Conservation (phyloP, 2,888 invertebrate species). For the Amphipoea oculea region DNA sequence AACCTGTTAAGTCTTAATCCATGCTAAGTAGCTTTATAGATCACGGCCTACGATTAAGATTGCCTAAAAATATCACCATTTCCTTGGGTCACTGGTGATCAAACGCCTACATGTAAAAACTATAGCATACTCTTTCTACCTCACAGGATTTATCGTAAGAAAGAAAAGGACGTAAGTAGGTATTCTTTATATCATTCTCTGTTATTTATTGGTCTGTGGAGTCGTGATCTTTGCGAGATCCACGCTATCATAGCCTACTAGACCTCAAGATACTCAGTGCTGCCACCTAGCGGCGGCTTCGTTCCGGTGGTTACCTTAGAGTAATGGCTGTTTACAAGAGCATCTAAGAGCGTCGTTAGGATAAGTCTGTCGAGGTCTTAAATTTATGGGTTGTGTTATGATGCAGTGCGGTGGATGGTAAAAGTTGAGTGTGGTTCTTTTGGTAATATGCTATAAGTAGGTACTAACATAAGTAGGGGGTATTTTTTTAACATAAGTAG, state of each 20-base stretch:
- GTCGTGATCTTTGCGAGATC: slow-evolving; percentile 19
- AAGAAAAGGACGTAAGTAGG: neutral
- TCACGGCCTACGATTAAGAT: neutral
- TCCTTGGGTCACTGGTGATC: neutral
- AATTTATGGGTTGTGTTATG: slow-evolving; percentile 37
- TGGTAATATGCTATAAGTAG: too few relatives aligned
- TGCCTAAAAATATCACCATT: neutral
- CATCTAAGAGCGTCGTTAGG: slow-evolving; percentile 42
- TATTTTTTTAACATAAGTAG: neutral
- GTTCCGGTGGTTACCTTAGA: slow-evolving; percentile 50
- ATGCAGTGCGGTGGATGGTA: neutral
- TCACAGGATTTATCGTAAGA: neutral
- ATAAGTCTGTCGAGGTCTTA: slow-evolving; percentile 16
- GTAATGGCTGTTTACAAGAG: slow-evolving; percentile 51
- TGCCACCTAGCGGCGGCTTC: slow-evolving; percentile 45
- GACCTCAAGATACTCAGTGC: slow-evolving; percentile 41
- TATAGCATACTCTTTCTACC: neutral
- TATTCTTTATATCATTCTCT: neutral
- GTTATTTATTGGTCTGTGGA: neutral
- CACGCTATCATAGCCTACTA: slow-evolving; percentile 27
- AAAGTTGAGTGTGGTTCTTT: neutral
- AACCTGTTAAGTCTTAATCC: neutral
- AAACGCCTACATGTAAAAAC: neutral
- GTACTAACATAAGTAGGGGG: neutral
- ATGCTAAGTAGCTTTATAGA: neutral